phyloP scores from a whole-genome alignment of 1,140 invertebrate species.

The Drosophila sp. region DNA sequence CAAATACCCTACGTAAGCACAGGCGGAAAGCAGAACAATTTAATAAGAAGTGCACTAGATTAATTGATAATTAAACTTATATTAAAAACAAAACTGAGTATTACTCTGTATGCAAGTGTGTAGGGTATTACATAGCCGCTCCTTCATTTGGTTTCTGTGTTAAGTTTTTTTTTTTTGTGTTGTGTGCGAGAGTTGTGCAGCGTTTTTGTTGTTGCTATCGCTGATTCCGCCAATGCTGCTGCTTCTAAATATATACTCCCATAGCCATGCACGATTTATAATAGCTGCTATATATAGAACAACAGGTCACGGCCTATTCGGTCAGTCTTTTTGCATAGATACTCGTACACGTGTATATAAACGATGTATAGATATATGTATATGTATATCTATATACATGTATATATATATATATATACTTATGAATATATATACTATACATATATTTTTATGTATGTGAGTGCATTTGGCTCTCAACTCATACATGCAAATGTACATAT shows the following conservation, averaged over 20 bases:
- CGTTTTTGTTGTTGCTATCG: conserved; percentile 35
- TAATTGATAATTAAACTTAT: background rate
- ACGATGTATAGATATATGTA: background rate
- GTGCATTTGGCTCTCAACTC: too few species aligned
- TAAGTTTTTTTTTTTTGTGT: conserved; percentile 40
- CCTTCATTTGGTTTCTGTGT: background rate
- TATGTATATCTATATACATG: background rate
- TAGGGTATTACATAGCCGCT: conserved; percentile 1
- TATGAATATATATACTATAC: too few species aligned
- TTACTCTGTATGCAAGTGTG: background rate
- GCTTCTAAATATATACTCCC: conserved; percentile 81
- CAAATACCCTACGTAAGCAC: conserved; percentile 5
- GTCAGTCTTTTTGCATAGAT: conserved; percentile 51
- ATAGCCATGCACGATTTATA: conserved; percentile 84
- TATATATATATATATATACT: conserved; percentile 8
- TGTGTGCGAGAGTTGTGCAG: conserved; percentile 37
- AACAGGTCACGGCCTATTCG: conserved; percentile 83
- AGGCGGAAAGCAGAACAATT: background rate
- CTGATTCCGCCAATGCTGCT: conserved; percentile 53
- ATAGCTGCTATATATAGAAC: conserved; percentile 83
- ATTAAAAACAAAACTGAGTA: background rate
- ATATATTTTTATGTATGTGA: too few species aligned
- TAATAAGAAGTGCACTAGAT: background rate
- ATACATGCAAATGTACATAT: too few species aligned
- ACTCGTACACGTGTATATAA: conserved; percentile 15